Evolutionary conservation across 2,113 vertebrate species (phyloP), one percentile per base, ranked within the genome.

Genomic region (Corynorhinus townsendii): DNA sequence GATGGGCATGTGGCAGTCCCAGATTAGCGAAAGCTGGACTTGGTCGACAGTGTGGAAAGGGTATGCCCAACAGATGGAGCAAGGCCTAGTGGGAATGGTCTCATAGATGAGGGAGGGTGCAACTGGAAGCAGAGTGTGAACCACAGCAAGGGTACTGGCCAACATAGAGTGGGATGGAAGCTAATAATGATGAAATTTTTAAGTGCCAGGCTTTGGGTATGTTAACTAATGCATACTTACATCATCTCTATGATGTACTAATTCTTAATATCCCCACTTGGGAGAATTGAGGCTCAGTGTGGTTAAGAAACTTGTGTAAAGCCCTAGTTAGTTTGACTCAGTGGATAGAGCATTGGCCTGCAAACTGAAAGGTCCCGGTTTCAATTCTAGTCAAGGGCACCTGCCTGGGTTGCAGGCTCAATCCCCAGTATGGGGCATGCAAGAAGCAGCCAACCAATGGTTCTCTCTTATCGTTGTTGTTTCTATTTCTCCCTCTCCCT

Each of bases 261-360:
- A 59, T 84, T 88, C 33, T 91, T 68, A 28, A 40, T 64, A 45
- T 62, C 43, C 35, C 24, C 6, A 33, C 19, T 26, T 49, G 9
- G 64, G 52, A 76, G 10, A 77, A 89, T 35, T 20, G 49, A 59
- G 79, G n/a, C 68, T 68, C 69, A 92, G 90, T 52, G 80, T 91
- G 15, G 56, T 95, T 93, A 91, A 91, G 85, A 93, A 71, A 90
- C 45, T 77, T 77, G 56, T 62, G 26, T 62, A 28, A 28, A 62
- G 56, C 24, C 59, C 59, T 62, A 62, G 59, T 26, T 59, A 26
- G 56, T 59, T 59, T 59, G 56, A 11, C 24, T 62, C 59, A 62
- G 59, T 62, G 59, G 22, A 26, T 59, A 59, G 24, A 59, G 56
- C 22, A 59, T 26, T 59, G 24, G 56, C 56, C 24, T 59, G 56